Evolutionary conservation across 2,797 vertebrate genomes (phyloP).

Genomic region (Amblyraja radiata): DNA sequence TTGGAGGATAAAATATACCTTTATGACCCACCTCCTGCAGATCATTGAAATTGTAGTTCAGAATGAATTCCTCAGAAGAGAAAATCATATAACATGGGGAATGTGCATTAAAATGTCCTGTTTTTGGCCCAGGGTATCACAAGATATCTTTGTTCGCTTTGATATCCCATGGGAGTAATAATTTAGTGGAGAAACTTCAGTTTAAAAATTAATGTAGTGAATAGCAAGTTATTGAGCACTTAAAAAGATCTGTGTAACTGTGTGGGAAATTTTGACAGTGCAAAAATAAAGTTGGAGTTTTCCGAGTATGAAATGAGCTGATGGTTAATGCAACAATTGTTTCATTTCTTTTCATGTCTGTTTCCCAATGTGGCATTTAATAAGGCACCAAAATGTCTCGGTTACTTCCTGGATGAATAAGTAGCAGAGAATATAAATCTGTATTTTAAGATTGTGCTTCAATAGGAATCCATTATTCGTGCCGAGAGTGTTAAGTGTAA

Average conservation of each 20-base stretch:
- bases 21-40: neutral
- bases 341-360: neutral
- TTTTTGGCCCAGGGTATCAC: neutral
- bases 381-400: slow-evolving; percentile 15
- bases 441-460: neutral
- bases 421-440: neutral
- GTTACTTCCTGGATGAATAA: slow-evolving; percentile 9
- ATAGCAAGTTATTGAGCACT: neutral
- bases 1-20: neutral
- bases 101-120: neutral
- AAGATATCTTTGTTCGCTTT: neutral
- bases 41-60: neutral
- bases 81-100: neutral
- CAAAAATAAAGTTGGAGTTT: neutral
- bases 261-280: neutral
- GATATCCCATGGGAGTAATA: neutral
- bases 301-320: neutral
- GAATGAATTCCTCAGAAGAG: neutral
- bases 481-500: neutral
- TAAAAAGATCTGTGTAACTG: neutral
- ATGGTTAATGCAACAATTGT: slow-evolving; percentile 11
- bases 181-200: neutral
- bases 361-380: slow-evolving; percentile 8
- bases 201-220: slow-evolving; percentile 6
- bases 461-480: neutral